Percentiles rank a stretch among this genome's conserved stretches.
These are phyloP conservation scores for Argentina silus DNA, from an alignment of 2,797 vertebrate species.

Conservation along the genomic window DNA sequence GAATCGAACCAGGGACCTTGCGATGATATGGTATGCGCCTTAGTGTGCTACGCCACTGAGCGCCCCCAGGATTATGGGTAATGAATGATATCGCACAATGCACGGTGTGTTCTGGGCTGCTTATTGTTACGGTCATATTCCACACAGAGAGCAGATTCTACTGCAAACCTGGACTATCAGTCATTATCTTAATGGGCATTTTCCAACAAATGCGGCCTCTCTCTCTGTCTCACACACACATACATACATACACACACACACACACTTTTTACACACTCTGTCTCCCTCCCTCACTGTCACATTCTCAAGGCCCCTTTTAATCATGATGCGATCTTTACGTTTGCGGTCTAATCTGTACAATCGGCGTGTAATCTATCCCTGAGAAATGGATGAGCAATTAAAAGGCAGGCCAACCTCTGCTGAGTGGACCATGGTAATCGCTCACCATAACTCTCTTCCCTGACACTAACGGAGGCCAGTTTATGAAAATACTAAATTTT, in stretches of 20 bases:
- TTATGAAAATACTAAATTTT: not conserved
- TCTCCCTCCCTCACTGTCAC: not conserved
- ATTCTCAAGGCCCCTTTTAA: not conserved
- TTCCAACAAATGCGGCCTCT: not conserved
- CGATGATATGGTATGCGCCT: too few species aligned
- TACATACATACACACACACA: slow-evolving; percentile 1
- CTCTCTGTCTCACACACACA: not conserved
- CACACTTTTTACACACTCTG: slow-evolving; percentile 4
- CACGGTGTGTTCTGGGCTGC: not conserved
- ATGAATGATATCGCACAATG: not conserved
- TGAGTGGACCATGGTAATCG: not conserved
- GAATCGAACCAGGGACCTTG: too few species aligned
- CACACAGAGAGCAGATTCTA: not conserved
- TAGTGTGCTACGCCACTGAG: too few species aligned
- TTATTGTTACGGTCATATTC: slow-evolving; percentile 5
- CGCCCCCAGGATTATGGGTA: slow-evolving; percentile 10
- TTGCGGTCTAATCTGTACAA: not conserved
- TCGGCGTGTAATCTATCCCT: slow-evolving; percentile 4
- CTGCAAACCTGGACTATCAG: not conserved
- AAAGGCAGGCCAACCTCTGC: not conserved
- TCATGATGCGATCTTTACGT: slow-evolving; percentile 19
- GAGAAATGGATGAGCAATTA: slow-evolving; percentile 12
- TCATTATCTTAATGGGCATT: not conserved
- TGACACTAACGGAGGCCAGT: not conserved
- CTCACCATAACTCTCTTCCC: not conserved